Conservation (phyloP, 37 sponge, comb jelly and placozoan genomes). For the Beroe forskalii region DNA sequence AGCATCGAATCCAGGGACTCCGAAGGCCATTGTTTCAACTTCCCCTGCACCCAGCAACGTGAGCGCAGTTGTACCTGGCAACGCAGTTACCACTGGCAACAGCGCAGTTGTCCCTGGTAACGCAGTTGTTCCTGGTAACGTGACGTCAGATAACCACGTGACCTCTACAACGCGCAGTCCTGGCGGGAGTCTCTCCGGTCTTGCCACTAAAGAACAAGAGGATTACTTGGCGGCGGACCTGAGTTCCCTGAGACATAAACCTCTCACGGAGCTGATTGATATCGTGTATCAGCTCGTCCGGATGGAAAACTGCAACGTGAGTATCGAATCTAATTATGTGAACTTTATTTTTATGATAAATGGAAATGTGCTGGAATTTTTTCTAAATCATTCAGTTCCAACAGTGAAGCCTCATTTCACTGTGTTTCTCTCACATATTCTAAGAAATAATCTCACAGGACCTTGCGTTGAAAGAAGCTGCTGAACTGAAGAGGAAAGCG, state of each 20-base stretch:
- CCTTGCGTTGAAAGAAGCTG: background rate
- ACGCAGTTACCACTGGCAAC: background rate
- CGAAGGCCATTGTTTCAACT: too few species aligned
- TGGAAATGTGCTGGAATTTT: too few species aligned
- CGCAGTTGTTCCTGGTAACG: background rate
- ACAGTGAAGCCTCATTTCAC: too few species aligned
- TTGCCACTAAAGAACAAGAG: background rate
- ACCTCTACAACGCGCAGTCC: constrained; percentile 36
- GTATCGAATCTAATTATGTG: too few species aligned
- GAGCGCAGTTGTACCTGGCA: too few species aligned
- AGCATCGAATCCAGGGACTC: too few species aligned
- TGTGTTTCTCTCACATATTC: too few species aligned
- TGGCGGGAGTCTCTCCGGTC: background rate
- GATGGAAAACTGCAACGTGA: background rate
- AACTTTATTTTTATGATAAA: too few species aligned
- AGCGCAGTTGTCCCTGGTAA: too few species aligned
- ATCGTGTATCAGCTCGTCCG: background rate
- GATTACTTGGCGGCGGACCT: background rate
- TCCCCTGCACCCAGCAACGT: too few species aligned
- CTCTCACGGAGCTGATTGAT: background rate
- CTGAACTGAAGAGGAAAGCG: background rate
- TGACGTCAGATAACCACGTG: constrained; percentile 53
- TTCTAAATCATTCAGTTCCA: too few species aligned
- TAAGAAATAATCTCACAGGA: too few species aligned
- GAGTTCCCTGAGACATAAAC: background rate